These are phyloP conservation scores for Muscina levida DNA, from an alignment of 2,888 invertebrate genomes.

Conservation along the genomic window DNA sequence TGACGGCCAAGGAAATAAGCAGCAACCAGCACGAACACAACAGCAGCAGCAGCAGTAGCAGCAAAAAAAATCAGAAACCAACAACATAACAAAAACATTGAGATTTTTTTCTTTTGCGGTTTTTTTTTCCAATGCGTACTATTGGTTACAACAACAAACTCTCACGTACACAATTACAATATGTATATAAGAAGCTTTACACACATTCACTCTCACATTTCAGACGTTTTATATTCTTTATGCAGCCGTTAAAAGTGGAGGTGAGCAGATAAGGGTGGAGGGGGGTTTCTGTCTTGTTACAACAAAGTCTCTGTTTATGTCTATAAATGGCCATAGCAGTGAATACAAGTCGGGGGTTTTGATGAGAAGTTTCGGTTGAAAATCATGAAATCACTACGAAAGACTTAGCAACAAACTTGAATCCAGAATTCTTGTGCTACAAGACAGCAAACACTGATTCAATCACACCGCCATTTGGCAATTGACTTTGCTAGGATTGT, in stretches of 20 bases:
- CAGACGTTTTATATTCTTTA: background rate
- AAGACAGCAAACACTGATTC: background rate
- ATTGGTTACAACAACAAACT: no score
- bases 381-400: conserved; percentile 1
- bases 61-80: conserved; percentile 2
- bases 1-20: conserved; percentile 62
- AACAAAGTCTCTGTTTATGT: background rate
- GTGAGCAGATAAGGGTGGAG: no score
- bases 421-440: background rate
- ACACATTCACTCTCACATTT: no score
- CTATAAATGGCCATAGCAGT: background rate
- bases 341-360: no score
- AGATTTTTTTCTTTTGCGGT: background rate
- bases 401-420: conserved; percentile 22
- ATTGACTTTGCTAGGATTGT: no score
- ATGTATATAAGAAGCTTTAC: no score
- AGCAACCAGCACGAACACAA: conserved; percentile 20
- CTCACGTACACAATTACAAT: no score
- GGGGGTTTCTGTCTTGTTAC: no score
- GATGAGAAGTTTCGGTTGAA: no score
- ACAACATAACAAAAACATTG: background rate
- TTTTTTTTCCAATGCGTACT: background rate
- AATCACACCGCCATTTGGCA: no score
- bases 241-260: no score
- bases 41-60: conserved; percentile 28